Evolutionary conservation across 2,888 invertebrate genomes (phyloP).

Genomic region (Lepidochitona cinerea): DNA sequence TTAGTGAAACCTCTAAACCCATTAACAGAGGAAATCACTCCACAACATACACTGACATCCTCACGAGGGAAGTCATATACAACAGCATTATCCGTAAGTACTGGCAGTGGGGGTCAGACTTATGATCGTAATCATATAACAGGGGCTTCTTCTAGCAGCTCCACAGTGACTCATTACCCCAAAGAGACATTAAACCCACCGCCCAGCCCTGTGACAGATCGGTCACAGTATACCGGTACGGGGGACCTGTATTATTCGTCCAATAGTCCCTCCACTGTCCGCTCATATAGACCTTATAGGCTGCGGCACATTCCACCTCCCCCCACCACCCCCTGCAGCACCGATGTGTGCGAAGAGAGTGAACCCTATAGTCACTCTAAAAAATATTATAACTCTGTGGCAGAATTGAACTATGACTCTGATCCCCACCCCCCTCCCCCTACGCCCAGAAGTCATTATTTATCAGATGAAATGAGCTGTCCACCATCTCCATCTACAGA

Average conservation of each 20-base stretch:
- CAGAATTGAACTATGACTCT: constrained; percentile 77
- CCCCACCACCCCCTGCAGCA: constrained; percentile 90
- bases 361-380: constrained; percentile 61
- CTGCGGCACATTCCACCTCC: constrained; percentile 81
- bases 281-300: constrained; percentile 80
- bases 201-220: constrained; percentile 83
- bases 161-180: constrained; percentile 76
- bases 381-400: constrained; percentile 34
- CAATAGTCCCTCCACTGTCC: constrained; percentile 62
- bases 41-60: constrained; percentile 52
- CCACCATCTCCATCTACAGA: constrained; percentile 77
- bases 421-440: constrained; percentile 84
- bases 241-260: constrained; percentile 56
- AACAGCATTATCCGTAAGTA: constrained; percentile 51
- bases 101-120: constrained; percentile 44
- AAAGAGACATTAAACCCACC: constrained; percentile 91
- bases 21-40: constrained; percentile 31
- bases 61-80: constrained; percentile 53
- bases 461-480: constrained; percentile 76
- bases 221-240: constrained; percentile 67
- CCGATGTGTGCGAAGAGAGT: constrained; percentile 87
- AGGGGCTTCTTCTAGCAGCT: constrained; percentile 80
- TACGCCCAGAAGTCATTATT: constrained; percentile 82
- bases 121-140: constrained; percentile 80
- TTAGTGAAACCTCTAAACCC: constrained; percentile 60